These are phyloP conservation scores for Bombus fervidus DNA, from an alignment of 1,140 invertebrate genomes.

Conservation along the genomic window DNA sequence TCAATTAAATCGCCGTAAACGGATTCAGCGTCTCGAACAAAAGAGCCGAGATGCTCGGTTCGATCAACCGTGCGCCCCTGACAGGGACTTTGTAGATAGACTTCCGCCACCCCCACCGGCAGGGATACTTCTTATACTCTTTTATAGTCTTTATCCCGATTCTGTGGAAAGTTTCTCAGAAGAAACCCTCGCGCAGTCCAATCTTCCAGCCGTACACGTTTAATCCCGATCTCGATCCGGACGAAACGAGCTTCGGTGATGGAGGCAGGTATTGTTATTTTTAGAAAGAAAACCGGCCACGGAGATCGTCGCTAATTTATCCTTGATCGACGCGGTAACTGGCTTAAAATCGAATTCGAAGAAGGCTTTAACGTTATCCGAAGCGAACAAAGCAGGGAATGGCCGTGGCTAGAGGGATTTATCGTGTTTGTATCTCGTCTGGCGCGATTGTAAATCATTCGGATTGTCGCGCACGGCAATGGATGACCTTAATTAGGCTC, in stretches of 20 bases:
- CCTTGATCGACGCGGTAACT: background rate
- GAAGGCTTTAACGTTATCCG: background rate
- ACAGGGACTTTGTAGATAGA: slow-evolving; percentile 51
- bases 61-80: slow-evolving; percentile 49
- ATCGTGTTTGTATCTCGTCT: slow-evolving; percentile 48
- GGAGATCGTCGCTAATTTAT: slow-evolving; percentile 5
- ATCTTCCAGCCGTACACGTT: slow-evolving; percentile 28
- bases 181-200: background rate
- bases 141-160: slow-evolving; percentile 59
- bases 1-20: slow-evolving; percentile 65
- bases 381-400: background rate
- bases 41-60: slow-evolving; percentile 52
- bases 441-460: slow-evolving; percentile 53
- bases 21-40: slow-evolving; percentile 57
- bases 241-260: background rate
- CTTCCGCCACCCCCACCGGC: background rate
- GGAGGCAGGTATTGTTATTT: slow-evolving; percentile 38
- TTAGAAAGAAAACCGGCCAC: background rate
- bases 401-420: slow-evolving; percentile 19
- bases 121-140: slow-evolving; percentile 58
- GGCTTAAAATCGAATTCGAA: background rate
- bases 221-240: slow-evolving; percentile 45
- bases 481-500: slow-evolving; percentile 63
- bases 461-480: slow-evolving; percentile 41
- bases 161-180: slow-evolving; percentile 43